Conservation (phyloP, 2,113 vertebrate species). For the Ptychochromis oligacanthus region DNA sequence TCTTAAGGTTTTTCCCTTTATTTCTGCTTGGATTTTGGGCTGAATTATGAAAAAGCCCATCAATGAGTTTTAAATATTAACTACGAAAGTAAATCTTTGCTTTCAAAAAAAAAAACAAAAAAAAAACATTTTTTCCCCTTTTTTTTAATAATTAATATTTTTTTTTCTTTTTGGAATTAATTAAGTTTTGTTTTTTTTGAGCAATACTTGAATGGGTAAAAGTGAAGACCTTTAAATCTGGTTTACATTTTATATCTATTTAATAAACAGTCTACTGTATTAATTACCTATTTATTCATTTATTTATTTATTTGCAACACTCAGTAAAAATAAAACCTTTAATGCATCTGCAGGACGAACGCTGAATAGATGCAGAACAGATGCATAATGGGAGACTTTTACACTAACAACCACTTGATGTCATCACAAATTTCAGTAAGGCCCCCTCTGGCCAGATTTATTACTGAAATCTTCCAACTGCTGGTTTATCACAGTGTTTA, state of each 20-base stretch:
- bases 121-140: too few relatives aligned
- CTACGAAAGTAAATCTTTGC: background rate
- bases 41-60: background rate
- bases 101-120: too few relatives aligned
- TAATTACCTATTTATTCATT: background rate
- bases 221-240: background rate
- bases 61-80: background rate
- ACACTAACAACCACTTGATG: conserved; percentile 68
- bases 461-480: conserved; percentile 78
- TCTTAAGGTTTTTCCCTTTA: background rate
- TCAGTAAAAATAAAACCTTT: conserved; percentile 27
- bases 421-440: conserved; percentile 70
- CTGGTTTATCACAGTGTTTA: conserved; percentile 84
- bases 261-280: background rate
- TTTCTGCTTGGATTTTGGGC: background rate
- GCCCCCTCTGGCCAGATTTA: conserved; percentile 76
- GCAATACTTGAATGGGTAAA: background rate
- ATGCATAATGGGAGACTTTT: conserved; percentile 70
- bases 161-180: too few relatives aligned
- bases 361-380: conserved; percentile 43
- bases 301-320: conserved; percentile 16
- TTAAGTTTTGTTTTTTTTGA: background rate
- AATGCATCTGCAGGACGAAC: conserved; percentile 27
- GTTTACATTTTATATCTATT: background rate
- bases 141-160: too few relatives aligned